Conservation (phyloP, 2,888 invertebrate species). For the Oscheius sp. region DNA sequence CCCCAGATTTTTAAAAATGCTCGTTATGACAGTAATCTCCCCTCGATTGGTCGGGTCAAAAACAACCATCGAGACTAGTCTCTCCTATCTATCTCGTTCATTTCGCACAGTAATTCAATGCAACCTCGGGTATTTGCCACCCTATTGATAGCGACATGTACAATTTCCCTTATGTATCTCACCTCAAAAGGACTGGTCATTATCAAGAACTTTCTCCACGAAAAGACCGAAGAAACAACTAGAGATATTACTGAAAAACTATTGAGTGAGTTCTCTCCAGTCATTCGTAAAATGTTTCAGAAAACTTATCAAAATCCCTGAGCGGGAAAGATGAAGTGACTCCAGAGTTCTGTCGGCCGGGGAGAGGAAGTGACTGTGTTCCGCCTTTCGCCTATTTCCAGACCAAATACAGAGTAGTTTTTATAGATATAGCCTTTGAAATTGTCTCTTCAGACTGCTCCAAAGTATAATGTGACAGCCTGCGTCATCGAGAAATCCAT, state of each 20-base stretch:
- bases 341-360: constrained; percentile 7
- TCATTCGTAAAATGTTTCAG: neutral
- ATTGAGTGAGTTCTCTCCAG: neutral
- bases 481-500: constrained; percentile 62
- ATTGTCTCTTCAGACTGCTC: constrained; percentile 34
- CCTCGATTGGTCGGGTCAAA: too few species aligned
- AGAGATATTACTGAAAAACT: constrained; percentile 18
- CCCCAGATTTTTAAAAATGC: too few species aligned
- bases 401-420: constrained; percentile 19
- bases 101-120: neutral
- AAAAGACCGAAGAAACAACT: constrained; percentile 13
- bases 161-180: neutral
- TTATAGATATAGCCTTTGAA: too few species aligned
- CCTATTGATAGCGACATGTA: neutral
- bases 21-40: too few species aligned
- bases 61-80: neutral
- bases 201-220: neutral
- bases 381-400: constrained; percentile 11
- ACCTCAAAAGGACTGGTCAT: neutral
- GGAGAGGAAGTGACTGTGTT: constrained; percentile 18
- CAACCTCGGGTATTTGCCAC: constrained; percentile 16
- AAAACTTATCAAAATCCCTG: neutral
- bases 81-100: neutral
- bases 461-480: constrained; percentile 45
- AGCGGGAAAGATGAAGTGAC: neutral